Conservation (phyloP, 2,113 vertebrate genomes). For the Planiliza haematocheilus region DNA sequence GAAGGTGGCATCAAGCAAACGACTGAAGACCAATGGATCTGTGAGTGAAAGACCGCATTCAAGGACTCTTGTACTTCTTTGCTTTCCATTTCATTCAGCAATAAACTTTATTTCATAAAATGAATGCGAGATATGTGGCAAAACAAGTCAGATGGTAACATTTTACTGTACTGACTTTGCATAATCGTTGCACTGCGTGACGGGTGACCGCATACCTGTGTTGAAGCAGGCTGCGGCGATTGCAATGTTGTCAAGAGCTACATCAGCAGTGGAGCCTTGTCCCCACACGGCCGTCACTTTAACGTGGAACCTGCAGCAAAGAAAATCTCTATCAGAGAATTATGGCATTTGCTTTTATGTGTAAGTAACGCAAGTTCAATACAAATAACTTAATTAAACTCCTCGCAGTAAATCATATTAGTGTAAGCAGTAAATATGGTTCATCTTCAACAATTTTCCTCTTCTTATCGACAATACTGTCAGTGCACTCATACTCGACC, state of each 20-base stretch:
- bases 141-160: neutral
- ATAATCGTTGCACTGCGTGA: neutral
- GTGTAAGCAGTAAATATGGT: neutral
- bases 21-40: slow-evolving; percentile 11
- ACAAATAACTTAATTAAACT: neutral
- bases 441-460: too few species aligned
- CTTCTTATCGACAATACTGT: too few species aligned
- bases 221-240: slow-evolving; percentile 87
- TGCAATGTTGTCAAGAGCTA: slow-evolving; percentile 89
- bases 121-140: neutral
- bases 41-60: too few species aligned
- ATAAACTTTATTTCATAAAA: slow-evolving; percentile 3
- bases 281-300: slow-evolving; percentile 86
- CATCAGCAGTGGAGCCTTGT: slow-evolving; percentile 85
- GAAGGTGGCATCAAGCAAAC: neutral
- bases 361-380: neutral
- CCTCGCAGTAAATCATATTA: neutral
- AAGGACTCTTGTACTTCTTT: slow-evolving; percentile 4
- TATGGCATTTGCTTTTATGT: neutral
- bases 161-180: neutral
- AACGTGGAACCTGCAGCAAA: slow-evolving; percentile 84
- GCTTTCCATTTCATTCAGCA: neutral
- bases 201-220: slow-evolving; percentile 74
- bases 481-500: too few species aligned
- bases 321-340: slow-evolving; percentile 1